Evolutionary conservation across 2,888 invertebrate genomes (phyloP).

Genomic region (Ophraella communa): DNA sequence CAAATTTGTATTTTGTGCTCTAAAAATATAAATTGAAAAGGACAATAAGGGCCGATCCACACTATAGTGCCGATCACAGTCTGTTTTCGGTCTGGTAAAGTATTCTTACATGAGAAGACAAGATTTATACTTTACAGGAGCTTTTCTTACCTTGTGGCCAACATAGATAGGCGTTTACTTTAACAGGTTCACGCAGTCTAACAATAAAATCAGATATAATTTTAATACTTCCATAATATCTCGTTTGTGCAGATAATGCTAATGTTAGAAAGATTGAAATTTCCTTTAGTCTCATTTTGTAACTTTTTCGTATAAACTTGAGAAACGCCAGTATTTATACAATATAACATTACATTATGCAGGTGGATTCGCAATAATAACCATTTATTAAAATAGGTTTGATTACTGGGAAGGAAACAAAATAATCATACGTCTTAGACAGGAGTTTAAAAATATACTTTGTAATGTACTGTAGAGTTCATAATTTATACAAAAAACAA

Average conservation of each 20-base stretch:
- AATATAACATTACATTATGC: constrained; percentile 15
- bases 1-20: constrained; percentile 17
- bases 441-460: no score
- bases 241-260: constrained; percentile 5
- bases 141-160: constrained; percentile 44
- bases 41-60: no score
- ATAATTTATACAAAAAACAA: no score
- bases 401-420: background rate
- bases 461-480: no score
- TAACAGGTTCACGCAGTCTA: constrained; percentile 36
- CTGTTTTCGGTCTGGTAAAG: no score
- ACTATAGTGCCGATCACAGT: no score
- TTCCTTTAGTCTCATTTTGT: constrained; percentile 22
- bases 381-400: constrained; percentile 10
- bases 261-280: background rate
- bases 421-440: constrained; percentile 12
- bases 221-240: constrained; percentile 18
- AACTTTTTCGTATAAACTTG: constrained; percentile 4
- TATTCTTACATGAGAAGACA: no score
- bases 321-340: constrained; percentile 15
- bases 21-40: no score
- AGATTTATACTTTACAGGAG: no score
- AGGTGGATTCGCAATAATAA: no score
- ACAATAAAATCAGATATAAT: constrained; percentile 40
- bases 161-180: constrained; percentile 42